These are phyloP conservation scores for Agrenia bidenticulata DNA, from an alignment of 2,888 invertebrate genomes.

Conservation along the genomic window DNA sequence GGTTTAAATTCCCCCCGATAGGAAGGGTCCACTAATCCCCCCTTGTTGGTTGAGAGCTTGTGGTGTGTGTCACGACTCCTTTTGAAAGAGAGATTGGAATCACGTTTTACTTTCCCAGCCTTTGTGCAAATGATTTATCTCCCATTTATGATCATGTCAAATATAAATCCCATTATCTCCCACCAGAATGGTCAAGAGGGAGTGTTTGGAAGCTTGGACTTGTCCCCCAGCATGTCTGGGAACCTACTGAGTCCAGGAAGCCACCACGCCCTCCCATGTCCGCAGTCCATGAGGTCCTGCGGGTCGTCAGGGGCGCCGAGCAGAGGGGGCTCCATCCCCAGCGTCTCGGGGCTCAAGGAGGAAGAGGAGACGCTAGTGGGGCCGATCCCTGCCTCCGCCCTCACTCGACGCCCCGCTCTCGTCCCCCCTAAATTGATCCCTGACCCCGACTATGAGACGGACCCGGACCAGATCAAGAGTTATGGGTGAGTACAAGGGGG, in stretches of 20 bases:
- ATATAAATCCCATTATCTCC: too few relatives aligned
- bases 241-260: constrained; percentile 47
- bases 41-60: too few relatives aligned
- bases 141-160: too few relatives aligned
- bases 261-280: constrained; percentile 26
- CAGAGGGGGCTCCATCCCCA: background rate
- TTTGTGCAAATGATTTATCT: too few relatives aligned
- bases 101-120: too few relatives aligned
- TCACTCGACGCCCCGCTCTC: constrained; percentile 57
- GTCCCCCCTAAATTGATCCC: constrained; percentile 58
- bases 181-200: constrained; percentile 45
- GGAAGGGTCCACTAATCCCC: too few relatives aligned
- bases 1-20: constrained; percentile 31
- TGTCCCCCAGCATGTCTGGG: constrained; percentile 49
- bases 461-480: constrained; percentile 14
- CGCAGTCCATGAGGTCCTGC: constrained; percentile 16
- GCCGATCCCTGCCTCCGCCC: constrained; percentile 56
- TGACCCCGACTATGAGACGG: constrained; percentile 53
- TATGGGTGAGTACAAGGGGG: too few relatives aligned
- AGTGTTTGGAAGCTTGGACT: constrained; percentile 46
- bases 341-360: constrained; percentile 20
- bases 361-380: constrained; percentile 54
- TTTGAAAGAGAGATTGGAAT: too few relatives aligned
- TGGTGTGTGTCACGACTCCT: too few relatives aligned
- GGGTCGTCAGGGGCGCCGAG: background rate